Evolutionary conservation across 2,888 invertebrate genomes (phyloP), one percentile per base, ranked within the genome.

Genomic region (Ametastegia equiseti): DNA sequence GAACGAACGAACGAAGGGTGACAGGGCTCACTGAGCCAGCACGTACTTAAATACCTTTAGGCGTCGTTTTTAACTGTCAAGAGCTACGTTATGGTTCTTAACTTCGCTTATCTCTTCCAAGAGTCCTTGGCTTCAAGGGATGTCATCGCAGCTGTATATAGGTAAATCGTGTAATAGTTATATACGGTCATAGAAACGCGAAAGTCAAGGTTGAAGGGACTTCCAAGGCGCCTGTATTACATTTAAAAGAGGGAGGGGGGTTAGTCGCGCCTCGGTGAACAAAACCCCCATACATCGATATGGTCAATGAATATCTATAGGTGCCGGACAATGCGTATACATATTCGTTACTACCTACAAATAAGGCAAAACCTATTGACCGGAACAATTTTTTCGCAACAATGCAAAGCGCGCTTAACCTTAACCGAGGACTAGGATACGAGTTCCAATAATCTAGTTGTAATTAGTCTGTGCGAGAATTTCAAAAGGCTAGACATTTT

Each of bases 371-470:
- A 39, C 11, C 7, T 36, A 19, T n/a, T n/a, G 39, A 54, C n/a
- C 75, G 36, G n/a, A 75, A 54, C 54, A 36, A 54, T 54, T 75
- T 75, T 75, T 75, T 54, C 3, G 15, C n/a, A 45, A 47, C 33
- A 13, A 45, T 47, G 39, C 11, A 27, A 45, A 47, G 39, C 19
- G 15, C 39, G 39, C 30, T 27, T 27, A 42, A 4, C 71, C 19
- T 1, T 71, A 39, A 19, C n/a, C 11, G 36, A 39, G 39, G 39
- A 19, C n/a, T n/a, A n/a, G n/a, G n/a, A n/a, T n/a, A n/a, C 11
- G 65, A 23, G 39, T 67, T 67, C 65, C 19, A 9, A 67, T 67
- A 39, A 67, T 67, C 19, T 27, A 47, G 13, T 45, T 71, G 71
- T 71, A 71, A 71, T 45, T 42, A 75, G 50, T 30, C 42, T 6